Conservation (phyloP, 2,113 vertebrate species). For the Monopterus albus region DNA sequence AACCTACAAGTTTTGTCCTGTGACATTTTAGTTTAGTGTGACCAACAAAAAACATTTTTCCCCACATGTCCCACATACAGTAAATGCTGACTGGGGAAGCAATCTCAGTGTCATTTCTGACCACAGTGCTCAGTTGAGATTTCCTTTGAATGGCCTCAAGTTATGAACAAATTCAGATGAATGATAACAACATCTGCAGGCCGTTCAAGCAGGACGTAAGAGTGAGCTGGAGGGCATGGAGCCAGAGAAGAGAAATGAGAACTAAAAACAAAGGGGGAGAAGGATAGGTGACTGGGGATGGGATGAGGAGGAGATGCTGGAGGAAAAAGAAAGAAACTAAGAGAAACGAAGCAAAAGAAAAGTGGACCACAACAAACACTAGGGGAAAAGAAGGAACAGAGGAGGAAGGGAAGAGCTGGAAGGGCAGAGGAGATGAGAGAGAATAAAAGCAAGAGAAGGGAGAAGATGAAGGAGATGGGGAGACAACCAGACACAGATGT, state of each 20-base stretch:
- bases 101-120: background rate
- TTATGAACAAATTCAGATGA: slow-evolving; percentile 34
- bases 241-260: slow-evolving; percentile 18
- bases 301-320: no score
- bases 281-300: background rate
- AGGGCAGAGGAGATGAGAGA: slow-evolving; percentile 51
- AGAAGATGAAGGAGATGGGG: slow-evolving; percentile 54
- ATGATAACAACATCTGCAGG: slow-evolving; percentile 19
- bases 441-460: slow-evolving; percentile 33
- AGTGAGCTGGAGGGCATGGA: slow-evolving; percentile 10
- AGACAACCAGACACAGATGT: slow-evolving; percentile 53
- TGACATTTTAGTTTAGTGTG: slow-evolving; percentile 6
- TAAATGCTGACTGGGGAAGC: slow-evolving; percentile 8
- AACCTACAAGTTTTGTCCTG: no score
- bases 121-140: background rate
- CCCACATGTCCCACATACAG: background rate
- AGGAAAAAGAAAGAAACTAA: background rate
- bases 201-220: slow-evolving; percentile 17
- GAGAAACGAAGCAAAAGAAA: background rate
- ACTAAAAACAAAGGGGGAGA: slow-evolving; percentile 4
- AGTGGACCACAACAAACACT: slow-evolving; percentile 4
- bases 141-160: slow-evolving; percentile 13
- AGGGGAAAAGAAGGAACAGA: background rate
- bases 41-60: background rate
- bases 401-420: slow-evolving; percentile 24